Percentiles rank a stretch among this genome's conserved stretches.
Evolutionary conservation across 2,888 invertebrate genomes (phyloP).

Genomic region (Sabellastarte sp.): DNA sequence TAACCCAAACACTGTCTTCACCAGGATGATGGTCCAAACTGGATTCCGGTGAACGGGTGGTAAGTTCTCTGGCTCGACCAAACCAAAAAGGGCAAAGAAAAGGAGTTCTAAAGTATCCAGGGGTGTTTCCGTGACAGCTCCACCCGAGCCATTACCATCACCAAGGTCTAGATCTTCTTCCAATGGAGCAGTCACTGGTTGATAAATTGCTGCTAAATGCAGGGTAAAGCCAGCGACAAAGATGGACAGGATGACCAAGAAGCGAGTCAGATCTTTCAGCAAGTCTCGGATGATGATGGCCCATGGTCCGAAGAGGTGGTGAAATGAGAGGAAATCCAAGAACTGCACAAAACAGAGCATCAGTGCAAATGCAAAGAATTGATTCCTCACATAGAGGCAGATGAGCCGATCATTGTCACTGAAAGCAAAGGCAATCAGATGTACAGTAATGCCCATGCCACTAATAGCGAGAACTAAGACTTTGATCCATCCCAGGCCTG

Average conservation of each 20-base stretch:
- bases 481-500: conserved; percentile 82
- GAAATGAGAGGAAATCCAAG: conserved; percentile 91
- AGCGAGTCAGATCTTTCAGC: conserved; percentile 77
- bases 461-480: conserved; percentile 74
- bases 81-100: conserved; percentile 96
- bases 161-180: conserved; percentile 23
- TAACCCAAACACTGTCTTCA: conserved; percentile 79
- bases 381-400: conserved; percentile 86
- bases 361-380: conserved; percentile 92
- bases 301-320: conserved; percentile 99
- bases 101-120: conserved; percentile 90
- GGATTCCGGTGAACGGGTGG: conserved; percentile 63
- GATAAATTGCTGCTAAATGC: conserved; percentile 66
- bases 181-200: conserved; percentile 85
- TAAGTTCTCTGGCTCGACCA: conserved; percentile 69
- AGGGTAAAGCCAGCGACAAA: conserved; percentile 99
- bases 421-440: conserved; percentile 70
- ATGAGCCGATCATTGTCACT: conserved; percentile 67
- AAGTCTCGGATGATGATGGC: conserved; percentile 92
- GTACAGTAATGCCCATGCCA: conserved; percentile 67
- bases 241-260: conserved; percentile 94
- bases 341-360: conserved; percentile 96
- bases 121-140: conserved; percentile 37
- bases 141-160: conserved; percentile 40
- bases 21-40: conserved; percentile 57